A percentile compares a stretch with the other conserved stretches of the same genome.
Conservation (phyloP, 2,888 invertebrate genomes). For the Diarsia rubi region DNA sequence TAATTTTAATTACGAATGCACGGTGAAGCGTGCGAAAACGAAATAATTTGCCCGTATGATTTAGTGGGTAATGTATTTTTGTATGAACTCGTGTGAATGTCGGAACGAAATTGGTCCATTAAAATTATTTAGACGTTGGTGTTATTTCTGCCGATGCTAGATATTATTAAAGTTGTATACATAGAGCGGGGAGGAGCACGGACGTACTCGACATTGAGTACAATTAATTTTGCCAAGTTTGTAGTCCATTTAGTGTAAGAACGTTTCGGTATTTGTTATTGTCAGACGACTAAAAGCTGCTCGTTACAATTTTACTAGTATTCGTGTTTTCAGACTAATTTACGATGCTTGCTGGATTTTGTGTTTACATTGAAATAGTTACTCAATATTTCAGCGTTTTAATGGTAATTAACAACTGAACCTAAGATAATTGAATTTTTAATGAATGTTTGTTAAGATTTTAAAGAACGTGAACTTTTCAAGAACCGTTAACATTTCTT, state of each 20-base stretch:
- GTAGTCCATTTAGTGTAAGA: conserved; percentile 50
- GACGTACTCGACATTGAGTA: conserved; percentile 51
- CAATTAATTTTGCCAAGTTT: conserved; percentile 68
- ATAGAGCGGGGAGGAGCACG: conserved; percentile 35
- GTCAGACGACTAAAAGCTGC: conserved; percentile 46
- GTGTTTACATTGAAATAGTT: conserved; percentile 26
- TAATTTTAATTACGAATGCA: conserved; percentile 16
- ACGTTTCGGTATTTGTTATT: conserved; percentile 54
- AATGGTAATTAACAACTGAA: conserved; percentile 21
- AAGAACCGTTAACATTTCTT: not conserved
- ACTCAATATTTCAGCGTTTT: conserved; percentile 30
- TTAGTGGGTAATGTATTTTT: conserved; percentile 30
- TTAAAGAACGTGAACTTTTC: not conserved
- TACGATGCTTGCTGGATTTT: conserved; percentile 42
- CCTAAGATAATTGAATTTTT: conserved; percentile 8
- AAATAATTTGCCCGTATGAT: conserved; percentile 30
- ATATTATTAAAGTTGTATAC: conserved; percentile 59
- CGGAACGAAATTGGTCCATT: conserved; percentile 48
- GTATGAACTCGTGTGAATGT: conserved; percentile 46
- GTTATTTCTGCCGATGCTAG: conserved; percentile 63
- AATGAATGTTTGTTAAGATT: conserved; percentile 14
- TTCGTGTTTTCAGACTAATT: conserved; percentile 66
- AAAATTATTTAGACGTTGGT: conserved; percentile 66
- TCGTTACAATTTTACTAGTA: conserved; percentile 51
- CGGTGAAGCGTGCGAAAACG: conserved; percentile 18